These are phyloP conservation scores for Rhegmatorhina hoffmannsi DNA, from an alignment of 2,113 vertebrate species.

Conservation along the genomic window DNA sequence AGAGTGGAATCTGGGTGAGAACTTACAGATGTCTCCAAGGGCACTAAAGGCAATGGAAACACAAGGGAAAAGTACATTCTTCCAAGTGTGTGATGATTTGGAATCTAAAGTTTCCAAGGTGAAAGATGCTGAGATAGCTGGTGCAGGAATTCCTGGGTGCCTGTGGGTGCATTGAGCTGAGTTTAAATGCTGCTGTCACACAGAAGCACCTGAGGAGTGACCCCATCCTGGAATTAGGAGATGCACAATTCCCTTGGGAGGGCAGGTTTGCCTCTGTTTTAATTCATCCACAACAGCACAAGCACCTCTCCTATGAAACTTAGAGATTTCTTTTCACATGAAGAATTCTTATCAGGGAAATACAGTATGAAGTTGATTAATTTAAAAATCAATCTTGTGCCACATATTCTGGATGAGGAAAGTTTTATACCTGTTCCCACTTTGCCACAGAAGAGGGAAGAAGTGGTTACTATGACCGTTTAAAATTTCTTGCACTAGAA, in stretches of 20 bases:
- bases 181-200: neutral
- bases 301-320: neutral
- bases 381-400: neutral
- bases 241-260: neutral
- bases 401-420: neutral
- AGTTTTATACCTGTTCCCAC: neutral
- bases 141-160: neutral
- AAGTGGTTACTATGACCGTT: neutral
- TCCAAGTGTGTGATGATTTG: neutral
- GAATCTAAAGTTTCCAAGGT: neutral
- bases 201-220: neutral
- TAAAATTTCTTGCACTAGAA: neutral
- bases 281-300: neutral
- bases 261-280: neutral
- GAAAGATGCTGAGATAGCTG: neutral
- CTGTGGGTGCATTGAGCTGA: neutral
- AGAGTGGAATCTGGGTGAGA: neutral
- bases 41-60: neutral
- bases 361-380: neutral
- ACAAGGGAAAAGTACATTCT: fast-evolving
- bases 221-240: neutral
- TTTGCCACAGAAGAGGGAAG: neutral
- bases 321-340: neutral
- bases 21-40: neutral
- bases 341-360: neutral